These are phyloP conservation scores for Drosophila funebris DNA, from an alignment of 1,140 invertebrate species.

Conservation along the genomic window DNA sequence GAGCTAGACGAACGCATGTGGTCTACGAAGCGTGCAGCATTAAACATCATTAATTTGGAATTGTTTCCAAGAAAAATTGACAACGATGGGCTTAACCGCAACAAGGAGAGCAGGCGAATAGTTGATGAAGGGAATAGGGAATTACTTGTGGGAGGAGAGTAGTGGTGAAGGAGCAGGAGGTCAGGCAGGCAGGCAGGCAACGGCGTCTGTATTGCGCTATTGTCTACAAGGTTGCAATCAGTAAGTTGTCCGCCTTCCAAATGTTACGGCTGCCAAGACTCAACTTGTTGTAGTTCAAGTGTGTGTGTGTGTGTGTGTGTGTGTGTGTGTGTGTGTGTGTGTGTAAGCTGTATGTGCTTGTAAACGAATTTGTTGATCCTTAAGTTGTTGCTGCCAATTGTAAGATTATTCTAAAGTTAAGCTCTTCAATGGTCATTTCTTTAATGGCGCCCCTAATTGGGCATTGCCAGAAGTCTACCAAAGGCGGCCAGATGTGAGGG, in stretches of 20 bases:
- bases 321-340: not conserved
- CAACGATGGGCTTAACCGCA: slow-evolving; percentile 49
- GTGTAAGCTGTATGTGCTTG: not conserved
- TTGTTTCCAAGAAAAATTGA: slow-evolving; percentile 59
- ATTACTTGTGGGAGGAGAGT: not conserved
- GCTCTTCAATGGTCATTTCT: slow-evolving; percentile 65
- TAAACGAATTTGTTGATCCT: slow-evolving; percentile 10
- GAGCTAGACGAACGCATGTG: slow-evolving; percentile 8
- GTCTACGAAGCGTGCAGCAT: slow-evolving; percentile 59
- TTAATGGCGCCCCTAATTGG: slow-evolving; percentile 67
- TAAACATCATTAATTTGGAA: slow-evolving; percentile 66
- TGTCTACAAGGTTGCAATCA: slow-evolving; percentile 49
- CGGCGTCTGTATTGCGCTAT: slow-evolving; percentile 15
- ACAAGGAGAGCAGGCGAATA: slow-evolving; percentile 18
- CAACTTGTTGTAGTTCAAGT: slow-evolving; percentile 8
- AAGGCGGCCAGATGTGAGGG: not conserved
- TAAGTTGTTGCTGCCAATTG: slow-evolving; percentile 38
- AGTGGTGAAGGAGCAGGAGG: not conserved
- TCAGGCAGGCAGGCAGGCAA: not conserved
- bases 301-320: not conserved
- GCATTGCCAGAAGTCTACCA: slow-evolving; percentile 21
- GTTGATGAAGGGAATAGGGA: not conserved
- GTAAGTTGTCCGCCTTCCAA: slow-evolving; percentile 39
- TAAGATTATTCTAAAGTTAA: slow-evolving; percentile 36
- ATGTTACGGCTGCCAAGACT: slow-evolving; percentile 19